Percentiles rank a stretch among this genome's conserved stretches.
These are phyloP conservation scores for Molorchus minor DNA, from an alignment of 2,888 invertebrate species.

Conservation along the genomic window DNA sequence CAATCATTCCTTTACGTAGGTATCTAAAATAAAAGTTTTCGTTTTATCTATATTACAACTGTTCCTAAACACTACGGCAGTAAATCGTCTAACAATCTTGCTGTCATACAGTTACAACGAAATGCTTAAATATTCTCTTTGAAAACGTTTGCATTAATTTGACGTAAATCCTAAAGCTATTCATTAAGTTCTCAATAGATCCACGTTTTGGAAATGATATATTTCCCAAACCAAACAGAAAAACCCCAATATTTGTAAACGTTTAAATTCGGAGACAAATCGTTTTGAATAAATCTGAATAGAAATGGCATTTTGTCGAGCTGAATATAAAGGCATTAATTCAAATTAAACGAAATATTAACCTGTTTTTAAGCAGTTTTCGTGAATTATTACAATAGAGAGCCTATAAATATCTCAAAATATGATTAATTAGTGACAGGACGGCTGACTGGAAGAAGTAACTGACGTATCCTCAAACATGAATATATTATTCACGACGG, in stretches of 20 bases:
- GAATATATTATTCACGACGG: conserved; percentile 1
- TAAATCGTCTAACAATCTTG: too few species aligned
- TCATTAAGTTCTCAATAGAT: too few species aligned
- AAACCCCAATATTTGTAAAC: background rate
- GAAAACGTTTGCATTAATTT: too few species aligned
- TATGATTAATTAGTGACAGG: conserved; percentile 2
- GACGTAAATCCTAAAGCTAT: too few species aligned
- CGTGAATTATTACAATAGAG: conserved; percentile 4
- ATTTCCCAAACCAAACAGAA: background rate
- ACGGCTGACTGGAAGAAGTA: background rate
- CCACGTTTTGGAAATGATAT: too few species aligned
- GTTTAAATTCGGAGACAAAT: background rate
- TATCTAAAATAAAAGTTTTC: too few species aligned
- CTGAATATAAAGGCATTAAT: conserved; percentile 8
- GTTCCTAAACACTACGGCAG: too few species aligned
- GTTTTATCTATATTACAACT: too few species aligned
- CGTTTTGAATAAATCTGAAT: conserved; percentile 2
- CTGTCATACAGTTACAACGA: too few species aligned
- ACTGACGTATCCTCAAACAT: background rate
- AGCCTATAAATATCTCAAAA: conserved; percentile 1
- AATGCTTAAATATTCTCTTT: too few species aligned
- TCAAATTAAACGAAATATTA: conserved; percentile 13
- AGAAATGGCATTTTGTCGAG: background rate
- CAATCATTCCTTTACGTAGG: too few species aligned
- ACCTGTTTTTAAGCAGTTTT: conserved; percentile 6